Conservation (phyloP, 2,797 vertebrate genomes). For the Numenius phaeopus region DNA sequence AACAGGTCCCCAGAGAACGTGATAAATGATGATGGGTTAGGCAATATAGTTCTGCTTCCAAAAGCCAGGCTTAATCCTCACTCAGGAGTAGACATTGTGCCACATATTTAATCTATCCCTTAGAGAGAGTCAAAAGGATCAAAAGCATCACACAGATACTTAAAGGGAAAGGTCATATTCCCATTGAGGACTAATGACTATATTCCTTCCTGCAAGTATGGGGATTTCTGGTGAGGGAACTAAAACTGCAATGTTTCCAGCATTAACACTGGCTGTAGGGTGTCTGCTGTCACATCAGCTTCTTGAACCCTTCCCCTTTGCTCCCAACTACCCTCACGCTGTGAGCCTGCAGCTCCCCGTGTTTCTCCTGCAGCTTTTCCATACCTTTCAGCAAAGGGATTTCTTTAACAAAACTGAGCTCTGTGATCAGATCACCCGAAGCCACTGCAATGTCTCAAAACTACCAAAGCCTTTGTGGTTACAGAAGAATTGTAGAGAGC, state of each 20-base stretch:
- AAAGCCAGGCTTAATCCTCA: slow-evolving; percentile 61
- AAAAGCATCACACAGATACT: slow-evolving; percentile 67
- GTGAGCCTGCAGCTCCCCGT: not conserved
- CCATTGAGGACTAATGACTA: slow-evolving; percentile 63
- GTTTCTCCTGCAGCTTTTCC: slow-evolving; percentile 34
- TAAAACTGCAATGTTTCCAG: slow-evolving; percentile 14
- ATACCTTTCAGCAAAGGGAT: slow-evolving; percentile 51
- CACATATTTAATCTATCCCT: slow-evolving; percentile 65
- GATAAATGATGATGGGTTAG: slow-evolving; percentile 49
- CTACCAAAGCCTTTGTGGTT: slow-evolving; percentile 76
- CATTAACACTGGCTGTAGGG: not conserved
- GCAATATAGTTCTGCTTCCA: slow-evolving; percentile 63
- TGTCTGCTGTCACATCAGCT: slow-evolving; percentile 20
- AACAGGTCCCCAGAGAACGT: slow-evolving; percentile 12
- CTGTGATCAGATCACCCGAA: slow-evolving; percentile 67
- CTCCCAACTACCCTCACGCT: slow-evolving; percentile 1
- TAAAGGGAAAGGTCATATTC: slow-evolving; percentile 66
- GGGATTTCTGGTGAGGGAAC: slow-evolving; percentile 31
- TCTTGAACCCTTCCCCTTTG: slow-evolving; percentile 16
- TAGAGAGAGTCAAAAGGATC: slow-evolving; percentile 60
- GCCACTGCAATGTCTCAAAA: slow-evolving; percentile 66
- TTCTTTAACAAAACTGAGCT: slow-evolving; percentile 60
- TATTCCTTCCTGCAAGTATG: slow-evolving; percentile 20
- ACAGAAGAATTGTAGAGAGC: slow-evolving; percentile 73
- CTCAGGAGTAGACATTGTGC: slow-evolving; percentile 45